These are phyloP conservation scores for Lamellibrachia columna DNA, from an alignment of 2,888 invertebrate genomes.

Conservation along the genomic window DNA sequence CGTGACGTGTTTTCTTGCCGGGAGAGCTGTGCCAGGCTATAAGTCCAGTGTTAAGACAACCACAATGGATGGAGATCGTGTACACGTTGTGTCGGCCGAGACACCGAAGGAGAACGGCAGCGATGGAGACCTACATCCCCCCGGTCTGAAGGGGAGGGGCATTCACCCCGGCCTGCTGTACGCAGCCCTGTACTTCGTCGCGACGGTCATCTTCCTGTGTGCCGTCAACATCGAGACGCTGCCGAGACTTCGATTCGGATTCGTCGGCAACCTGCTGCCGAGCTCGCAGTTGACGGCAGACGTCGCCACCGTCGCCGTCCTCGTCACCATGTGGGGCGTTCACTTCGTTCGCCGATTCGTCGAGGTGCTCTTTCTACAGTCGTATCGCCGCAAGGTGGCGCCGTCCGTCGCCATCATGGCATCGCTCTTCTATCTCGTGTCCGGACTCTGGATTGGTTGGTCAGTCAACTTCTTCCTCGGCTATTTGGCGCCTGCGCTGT, in stretches of 20 bases:
- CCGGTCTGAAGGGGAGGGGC: background rate
- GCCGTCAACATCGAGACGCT: constrained; percentile 28
- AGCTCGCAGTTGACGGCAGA: background rate
- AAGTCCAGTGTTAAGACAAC: background rate
- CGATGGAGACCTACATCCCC: too few relatives aligned
- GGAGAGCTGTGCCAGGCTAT: background rate
- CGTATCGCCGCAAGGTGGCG: constrained; percentile 28
- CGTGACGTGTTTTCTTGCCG: background rate
- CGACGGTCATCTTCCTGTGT: constrained; percentile 27
- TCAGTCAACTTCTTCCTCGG: constrained; percentile 33
- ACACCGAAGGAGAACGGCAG: background rate
- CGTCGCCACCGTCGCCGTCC: constrained; percentile 21
- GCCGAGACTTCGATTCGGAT: constrained; percentile 25
- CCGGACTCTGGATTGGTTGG: constrained; percentile 38
- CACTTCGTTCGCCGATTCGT: constrained; percentile 34
- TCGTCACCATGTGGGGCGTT: constrained; percentile 31
- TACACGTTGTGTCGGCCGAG: background rate
- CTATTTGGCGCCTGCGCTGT: constrained; percentile 26
- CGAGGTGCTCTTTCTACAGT: constrained; percentile 36
- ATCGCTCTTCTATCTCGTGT: constrained; percentile 31
- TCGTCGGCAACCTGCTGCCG: constrained; percentile 34
- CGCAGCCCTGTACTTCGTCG: constrained; percentile 28
- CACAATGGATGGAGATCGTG: background rate
- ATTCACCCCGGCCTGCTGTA: background rate
- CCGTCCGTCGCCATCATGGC: constrained; percentile 26